Percentiles rank a stretch among this genome's conserved stretches.
Conservation (phyloP, 2,797 vertebrate genomes). For the Otolemur crassicaudatus region DNA sequence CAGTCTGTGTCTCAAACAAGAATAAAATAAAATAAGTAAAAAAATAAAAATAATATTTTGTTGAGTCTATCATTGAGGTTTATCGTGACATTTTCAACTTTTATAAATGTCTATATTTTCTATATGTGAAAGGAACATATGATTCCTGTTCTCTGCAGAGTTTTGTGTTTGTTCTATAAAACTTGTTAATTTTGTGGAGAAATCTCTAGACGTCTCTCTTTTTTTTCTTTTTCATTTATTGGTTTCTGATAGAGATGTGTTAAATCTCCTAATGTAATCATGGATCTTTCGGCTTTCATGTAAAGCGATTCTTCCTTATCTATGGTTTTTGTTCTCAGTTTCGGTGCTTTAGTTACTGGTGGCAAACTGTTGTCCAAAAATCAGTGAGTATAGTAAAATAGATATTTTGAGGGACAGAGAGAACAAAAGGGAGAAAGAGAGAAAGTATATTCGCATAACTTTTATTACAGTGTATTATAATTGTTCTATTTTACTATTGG, state of each 20-base stretch:
- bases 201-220: neutral
- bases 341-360: neutral
- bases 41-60: neutral
- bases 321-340: neutral
- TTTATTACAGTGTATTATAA: neutral
- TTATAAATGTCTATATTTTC: constrained; percentile 7
- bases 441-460: neutral
- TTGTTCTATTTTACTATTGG: neutral
- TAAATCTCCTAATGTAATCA: neutral
- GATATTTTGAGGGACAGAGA: neutral
- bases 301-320: neutral
- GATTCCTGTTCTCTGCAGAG: neutral
- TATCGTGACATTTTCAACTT: neutral
- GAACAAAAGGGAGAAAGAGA: neutral
- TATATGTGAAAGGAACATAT: neutral
- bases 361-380: neutral
- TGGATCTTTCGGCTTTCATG: neutral
- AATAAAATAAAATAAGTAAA: too few relatives aligned
- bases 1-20: too few relatives aligned
- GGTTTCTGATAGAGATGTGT: neutral
- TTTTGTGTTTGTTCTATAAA: constrained; percentile 16
- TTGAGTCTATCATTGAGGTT: neutral
- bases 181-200: constrained; percentile 22
- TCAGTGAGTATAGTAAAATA: neutral
- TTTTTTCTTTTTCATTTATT: neutral